These are phyloP conservation scores for Drosophila ficusphila DNA, from an alignment of 1,140 invertebrate species.

Conservation along the genomic window DNA sequence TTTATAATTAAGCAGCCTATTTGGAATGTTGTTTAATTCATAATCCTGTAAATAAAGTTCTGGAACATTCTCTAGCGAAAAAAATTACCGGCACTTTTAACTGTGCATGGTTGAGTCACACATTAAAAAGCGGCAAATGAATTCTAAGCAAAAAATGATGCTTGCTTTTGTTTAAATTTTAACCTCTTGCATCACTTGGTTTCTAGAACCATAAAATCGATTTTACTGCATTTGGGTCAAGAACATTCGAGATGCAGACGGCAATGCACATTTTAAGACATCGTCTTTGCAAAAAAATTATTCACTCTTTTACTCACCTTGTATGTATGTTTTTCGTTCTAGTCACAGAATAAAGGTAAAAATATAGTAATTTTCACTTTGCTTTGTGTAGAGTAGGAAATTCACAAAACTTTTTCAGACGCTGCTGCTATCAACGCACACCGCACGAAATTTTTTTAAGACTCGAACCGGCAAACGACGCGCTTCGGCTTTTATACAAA, in stretches of 20 bases:
- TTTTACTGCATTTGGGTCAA: constrained; percentile 59
- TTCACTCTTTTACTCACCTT: constrained; percentile 16
- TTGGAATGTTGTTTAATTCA: constrained; percentile 3
- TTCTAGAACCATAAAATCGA: constrained; percentile 55
- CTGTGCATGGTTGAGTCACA: neutral
- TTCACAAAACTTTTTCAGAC: constrained; percentile 46
- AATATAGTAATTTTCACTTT: constrained; percentile 52
- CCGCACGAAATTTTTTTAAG: constrained; percentile 60
- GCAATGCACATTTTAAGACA: neutral
- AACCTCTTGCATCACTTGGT: neutral
- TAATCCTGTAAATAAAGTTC: neutral
- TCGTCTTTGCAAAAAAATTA: neutral
- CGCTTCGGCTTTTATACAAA: constrained; percentile 53
- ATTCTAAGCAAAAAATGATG: neutral
- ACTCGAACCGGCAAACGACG: constrained; percentile 44
- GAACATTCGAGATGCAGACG: constrained; percentile 21
- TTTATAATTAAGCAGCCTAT: constrained; percentile 3
- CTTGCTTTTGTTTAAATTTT: neutral
- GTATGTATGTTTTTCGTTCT: constrained; percentile 29
- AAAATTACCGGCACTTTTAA: constrained; percentile 24
- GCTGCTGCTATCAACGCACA: constrained; percentile 37
- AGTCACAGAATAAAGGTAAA: constrained; percentile 58
- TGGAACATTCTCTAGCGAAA: constrained; percentile 11
- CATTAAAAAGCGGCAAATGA: neutral
- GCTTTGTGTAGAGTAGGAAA: constrained; percentile 58